Conservation (phyloP, 2,888 invertebrate species). For the Quadroppia sp. region DNA sequence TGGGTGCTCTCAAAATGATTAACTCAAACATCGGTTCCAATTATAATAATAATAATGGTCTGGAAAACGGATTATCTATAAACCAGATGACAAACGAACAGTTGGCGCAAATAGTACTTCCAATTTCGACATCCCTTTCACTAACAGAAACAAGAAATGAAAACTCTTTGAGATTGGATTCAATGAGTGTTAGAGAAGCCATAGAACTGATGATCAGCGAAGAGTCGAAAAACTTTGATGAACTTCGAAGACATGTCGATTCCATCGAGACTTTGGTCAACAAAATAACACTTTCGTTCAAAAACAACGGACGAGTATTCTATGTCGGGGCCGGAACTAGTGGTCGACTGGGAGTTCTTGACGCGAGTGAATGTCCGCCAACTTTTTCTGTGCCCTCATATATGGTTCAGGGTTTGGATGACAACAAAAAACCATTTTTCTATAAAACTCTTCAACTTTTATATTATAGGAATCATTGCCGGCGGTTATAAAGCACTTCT, state of each 20-base stretch:
- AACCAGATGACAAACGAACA: slow-evolving; percentile 9
- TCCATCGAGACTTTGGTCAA: slow-evolving; percentile 23
- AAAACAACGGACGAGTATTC: slow-evolving; percentile 36
- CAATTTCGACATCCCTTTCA: slow-evolving; percentile 32
- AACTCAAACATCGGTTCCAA: background rate
- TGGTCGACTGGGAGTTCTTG: slow-evolving; percentile 37
- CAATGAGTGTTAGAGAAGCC: slow-evolving; percentile 31
- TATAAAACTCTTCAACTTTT: background rate
- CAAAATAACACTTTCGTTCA: slow-evolving; percentile 27
- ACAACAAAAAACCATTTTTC: background rate
- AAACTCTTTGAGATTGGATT: slow-evolving; percentile 13
- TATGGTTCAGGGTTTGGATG: slow-evolving; percentile 34
- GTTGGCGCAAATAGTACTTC: slow-evolving; percentile 30
- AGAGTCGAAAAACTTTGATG: slow-evolving; percentile 10
- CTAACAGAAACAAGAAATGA: slow-evolving; percentile 29
- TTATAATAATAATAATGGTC: background rate
- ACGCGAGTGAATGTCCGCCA: slow-evolving; percentile 42
- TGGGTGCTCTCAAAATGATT: slow-evolving; percentile 37
- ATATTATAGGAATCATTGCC: slow-evolving; percentile 43
- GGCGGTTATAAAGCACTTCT: slow-evolving; percentile 43
- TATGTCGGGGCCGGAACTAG: slow-evolving; percentile 40
- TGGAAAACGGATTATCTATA: background rate
- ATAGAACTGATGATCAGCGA: slow-evolving; percentile 40
- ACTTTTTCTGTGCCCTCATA: slow-evolving; percentile 33
- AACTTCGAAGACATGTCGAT: slow-evolving; percentile 9